A percentile compares a stretch with the other conserved stretches of the same genome.
phyloP scores from a whole-genome alignment of 2,888 invertebrate genomes.

The Dynastes hyllus region DNA sequence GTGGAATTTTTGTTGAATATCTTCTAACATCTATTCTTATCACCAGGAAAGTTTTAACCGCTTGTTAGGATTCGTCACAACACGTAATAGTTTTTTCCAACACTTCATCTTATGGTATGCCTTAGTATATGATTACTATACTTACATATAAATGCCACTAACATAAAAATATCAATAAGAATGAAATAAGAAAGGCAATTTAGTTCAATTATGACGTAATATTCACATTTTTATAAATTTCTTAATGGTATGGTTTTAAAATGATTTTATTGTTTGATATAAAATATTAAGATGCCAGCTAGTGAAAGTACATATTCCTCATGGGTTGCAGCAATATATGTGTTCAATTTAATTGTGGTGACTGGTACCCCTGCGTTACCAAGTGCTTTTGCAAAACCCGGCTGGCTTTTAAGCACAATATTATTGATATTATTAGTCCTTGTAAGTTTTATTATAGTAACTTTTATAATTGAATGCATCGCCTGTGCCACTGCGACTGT shows the following conservation, averaged over 20 bases:
- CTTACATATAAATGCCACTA: not conserved
- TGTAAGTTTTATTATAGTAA: slow-evolving; percentile 94
- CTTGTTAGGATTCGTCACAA: not conserved
- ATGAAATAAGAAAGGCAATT: not conserved
- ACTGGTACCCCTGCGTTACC: slow-evolving; percentile 97
- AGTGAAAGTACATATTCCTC: slow-evolving; percentile 53
- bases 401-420: slow-evolving; percentile 90
- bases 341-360: slow-evolving; percentile 98
- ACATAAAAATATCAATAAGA: not conserved
- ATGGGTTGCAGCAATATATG: slow-evolving; percentile 88
- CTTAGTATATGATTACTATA: not conserved
- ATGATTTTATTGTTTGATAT: slow-evolving; percentile 21
- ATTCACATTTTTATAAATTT: slow-evolving; percentile 2
- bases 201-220: slow-evolving; percentile 2
- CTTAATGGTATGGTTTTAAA: not conserved
- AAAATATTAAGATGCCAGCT: slow-evolving; percentile 51
- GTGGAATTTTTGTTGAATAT: not conserved
- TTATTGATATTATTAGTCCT: slow-evolving; percentile 87
- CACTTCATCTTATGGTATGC: not conserved
- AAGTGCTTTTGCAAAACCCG: slow-evolving; percentile 91
- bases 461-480: slow-evolving; percentile 97
- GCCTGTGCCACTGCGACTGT: slow-evolving; percentile 94
- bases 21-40: not conserved
- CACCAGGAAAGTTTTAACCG: not conserved
- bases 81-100: slow-evolving; percentile 4